A percentile compares a stretch with the other conserved stretches of the same genome.
Evolutionary conservation across 2,888 invertebrate species (phyloP).

Genomic region (Ennomos erosarius): DNA sequence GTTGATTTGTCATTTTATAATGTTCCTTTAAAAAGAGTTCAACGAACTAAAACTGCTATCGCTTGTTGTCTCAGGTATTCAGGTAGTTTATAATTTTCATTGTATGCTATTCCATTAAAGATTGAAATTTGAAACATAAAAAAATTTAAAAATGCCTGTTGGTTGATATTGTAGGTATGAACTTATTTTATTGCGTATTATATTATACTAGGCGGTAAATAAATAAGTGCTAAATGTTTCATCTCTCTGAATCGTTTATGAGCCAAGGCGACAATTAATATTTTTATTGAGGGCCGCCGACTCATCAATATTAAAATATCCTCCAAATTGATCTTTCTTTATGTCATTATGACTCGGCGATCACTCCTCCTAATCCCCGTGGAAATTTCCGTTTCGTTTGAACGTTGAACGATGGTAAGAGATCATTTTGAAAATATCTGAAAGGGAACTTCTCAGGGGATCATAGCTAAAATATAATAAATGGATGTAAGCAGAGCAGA

Average conservation of each 20-base stretch:
- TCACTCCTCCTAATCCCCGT: conserved; percentile 50
- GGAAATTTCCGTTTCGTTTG: conserved; percentile 55
- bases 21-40: conserved; percentile 2
- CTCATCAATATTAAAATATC: conserved; percentile 76
- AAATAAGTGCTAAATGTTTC: conserved; percentile 54
- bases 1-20: neutral
- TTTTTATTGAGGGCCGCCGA: conserved; percentile 70
- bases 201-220: conserved; percentile 21
- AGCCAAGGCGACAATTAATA: conserved; percentile 75
- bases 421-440: conserved; percentile 29
- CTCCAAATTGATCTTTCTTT: conserved; percentile 64
- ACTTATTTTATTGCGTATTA: neutral
- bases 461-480: neutral
- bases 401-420: conserved; percentile 11
- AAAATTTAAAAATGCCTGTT: too few species aligned
- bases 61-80: too few species aligned
- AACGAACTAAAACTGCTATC: conserved; percentile 1
- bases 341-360: conserved; percentile 58
- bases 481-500: conserved; percentile 1
- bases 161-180: neutral
- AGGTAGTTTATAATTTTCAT: too few species aligned
- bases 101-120: too few species aligned
- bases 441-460: conserved; percentile 18
- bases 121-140: too few species aligned
- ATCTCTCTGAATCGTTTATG: conserved; percentile 65